Evolutionary conservation across 2,113 vertebrate species (phyloP), one percentile per base, ranked within the genome.

Genomic region (Empidonax traillii): DNA sequence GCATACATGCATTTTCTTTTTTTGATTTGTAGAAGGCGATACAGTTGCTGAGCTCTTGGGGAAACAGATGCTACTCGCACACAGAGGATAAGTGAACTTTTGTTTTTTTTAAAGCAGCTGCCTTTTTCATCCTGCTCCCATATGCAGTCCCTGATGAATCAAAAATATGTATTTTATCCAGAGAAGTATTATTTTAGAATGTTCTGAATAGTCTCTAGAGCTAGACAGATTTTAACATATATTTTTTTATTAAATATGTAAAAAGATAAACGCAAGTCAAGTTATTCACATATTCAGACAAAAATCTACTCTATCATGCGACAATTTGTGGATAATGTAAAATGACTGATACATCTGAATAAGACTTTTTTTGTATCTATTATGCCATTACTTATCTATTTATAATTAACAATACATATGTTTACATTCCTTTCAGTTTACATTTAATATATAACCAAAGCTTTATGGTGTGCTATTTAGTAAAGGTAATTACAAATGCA

Each of bases 381-480:
- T 97, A 98, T 95, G 97, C 94, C 98, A 97, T 98, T 98, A 97
- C 98, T 98, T 98, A 98, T 98, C 99, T 99, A 98, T 99, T 99
- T 99, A 99, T 99, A 99, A 98, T 98, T 98, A 99, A 99, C 99
- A 99, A 98, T 99, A 99, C 99, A 99, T 99, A 98, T 98, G 99
- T 99, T 99, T 99, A 99, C 99, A 99, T 99, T 99, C 99, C 98
- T 99, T 99, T 99, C 98, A 98, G 99, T 99, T 98, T 99, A 99
- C 98, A 99, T 98, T 98, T 99, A 98, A 98, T 99, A 99, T 98
- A 98, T 98, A 99, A 99, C 98, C 98, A 98, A 99, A 99, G 98
- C 98, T 98, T 98, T 98, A 98, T 97, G 98, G 97, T 99, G 98
- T 98, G 98, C 98, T 98, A 98, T 98, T 98, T 98, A 98, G 98